These are phyloP conservation scores for Drosophila buzzatii DNA, from an alignment of 2,888 invertebrate species.

Conservation along the genomic window DNA sequence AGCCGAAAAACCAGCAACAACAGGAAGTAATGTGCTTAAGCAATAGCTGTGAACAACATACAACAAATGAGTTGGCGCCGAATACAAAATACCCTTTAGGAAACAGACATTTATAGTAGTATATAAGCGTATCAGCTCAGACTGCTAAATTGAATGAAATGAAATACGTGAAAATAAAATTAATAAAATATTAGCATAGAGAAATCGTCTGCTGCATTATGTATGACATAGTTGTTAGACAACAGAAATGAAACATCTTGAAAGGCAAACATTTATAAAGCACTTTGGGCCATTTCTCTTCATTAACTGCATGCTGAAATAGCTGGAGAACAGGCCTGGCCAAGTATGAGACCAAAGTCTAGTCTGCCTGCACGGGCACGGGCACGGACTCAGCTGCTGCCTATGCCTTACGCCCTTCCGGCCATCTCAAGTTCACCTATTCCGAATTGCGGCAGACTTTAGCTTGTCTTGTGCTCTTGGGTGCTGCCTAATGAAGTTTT, in stretches of 20 bases:
- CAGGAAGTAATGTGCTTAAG: conserved; percentile 61
- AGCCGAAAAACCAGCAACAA: conserved; percentile 45
- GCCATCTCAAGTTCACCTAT: conserved; percentile 9
- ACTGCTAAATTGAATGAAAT: neutral
- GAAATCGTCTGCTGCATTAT: neutral
- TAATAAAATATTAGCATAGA: neutral
- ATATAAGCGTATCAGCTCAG: too few species aligned
- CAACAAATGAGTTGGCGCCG: conserved; percentile 12
- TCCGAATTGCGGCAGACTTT: conserved; percentile 4
- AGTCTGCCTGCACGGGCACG: conserved; percentile 1
- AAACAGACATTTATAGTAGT: too few species aligned
- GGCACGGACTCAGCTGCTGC: conserved; percentile 11
- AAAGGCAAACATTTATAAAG: conserved; percentile 65
- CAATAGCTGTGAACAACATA: conserved; percentile 40
- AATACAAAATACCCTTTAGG: conserved; percentile 26
- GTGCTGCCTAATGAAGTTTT: conserved; percentile 69
- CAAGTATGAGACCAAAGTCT: conserved; percentile 14
- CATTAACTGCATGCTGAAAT: conserved; percentile 59
- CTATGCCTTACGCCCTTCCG: neutral
- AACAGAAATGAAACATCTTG: conserved; percentile 9
- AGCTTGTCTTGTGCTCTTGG: conserved; percentile 5
- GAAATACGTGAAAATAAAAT: neutral
- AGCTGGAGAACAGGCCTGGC: conserved; percentile 14
- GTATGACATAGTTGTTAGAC: neutral
- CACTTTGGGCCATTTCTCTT: conserved; percentile 78